Evolutionary conservation across 1,140 invertebrate species (phyloP), one percentile per base, ranked within the genome.

Genomic region (Tetranychus urticae): DNA sequence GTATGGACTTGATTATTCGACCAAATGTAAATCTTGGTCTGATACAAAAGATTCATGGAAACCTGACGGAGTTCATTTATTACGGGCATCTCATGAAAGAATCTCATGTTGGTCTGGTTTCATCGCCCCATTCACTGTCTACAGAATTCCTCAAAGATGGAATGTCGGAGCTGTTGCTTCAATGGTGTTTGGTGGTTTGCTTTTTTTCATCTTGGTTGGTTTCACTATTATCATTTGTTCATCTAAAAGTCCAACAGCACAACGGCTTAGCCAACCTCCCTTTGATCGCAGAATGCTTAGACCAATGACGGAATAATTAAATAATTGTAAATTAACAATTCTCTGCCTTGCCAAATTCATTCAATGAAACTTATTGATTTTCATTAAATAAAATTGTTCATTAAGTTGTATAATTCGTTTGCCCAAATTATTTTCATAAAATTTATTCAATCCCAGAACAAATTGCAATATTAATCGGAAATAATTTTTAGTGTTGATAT

Each of bases 91-190:
- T 13, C 56, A 56, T 10, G 58, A 54, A 31, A 34, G 62, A 3
- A 61, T 62, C 50, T 58, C 52, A 60, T 67, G 66, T 48, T 66
- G 63, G 63, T 62, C 65, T 14, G 65, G 65, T 3, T 63, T 65
- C 46, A 55, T 67, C 12, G 61, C 62, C 1, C 23, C 60, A 8
- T 67, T 67, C 59, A 60, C 63, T 23, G 63, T 67, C 1, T 35
- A 66, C 13, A 56, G 65, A 52, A 58, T 54, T 3, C 54, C 56
- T 42, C 33, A 60, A 35, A 60, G 62, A 56, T 54, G 52, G 37
- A 61, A 60, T 47, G 58, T 59, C 23, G 63, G 59, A 34, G 60
- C 61, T 13, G 58, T 67, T 33, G 61, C 65, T 12, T 37, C 45
- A 52, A 52, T 52, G n/a, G 31, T 33, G 2, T 23, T 52, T 6